Evolutionary conservation across 2,888 invertebrate species (phyloP), one percentile per base, ranked within the genome.

Genomic region (Drosophila paranaensis): DNA sequence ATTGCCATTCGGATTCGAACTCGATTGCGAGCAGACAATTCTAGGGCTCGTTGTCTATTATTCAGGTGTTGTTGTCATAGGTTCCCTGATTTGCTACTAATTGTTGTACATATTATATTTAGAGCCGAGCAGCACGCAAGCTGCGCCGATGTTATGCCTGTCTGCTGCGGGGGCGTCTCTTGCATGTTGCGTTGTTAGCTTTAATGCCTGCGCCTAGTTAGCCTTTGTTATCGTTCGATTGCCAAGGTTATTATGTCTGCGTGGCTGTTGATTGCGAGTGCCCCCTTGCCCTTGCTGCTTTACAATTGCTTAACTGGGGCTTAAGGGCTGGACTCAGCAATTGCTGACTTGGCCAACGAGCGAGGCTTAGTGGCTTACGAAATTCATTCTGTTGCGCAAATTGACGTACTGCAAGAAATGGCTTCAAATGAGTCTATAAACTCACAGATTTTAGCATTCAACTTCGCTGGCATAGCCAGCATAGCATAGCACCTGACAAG

Each of bases 31-130:
- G 58, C 56, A 62, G 62, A 60, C 60, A 67, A 68, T 75, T 75
- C 77, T 73, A 77, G 54, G 75, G 71, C 40, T 43, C 71, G 68
- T 56, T 65, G 72, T 72, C 67, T 70, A 79, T 74, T 79, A 62
- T 72, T 74, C 58, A 79, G 80, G 87, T 90, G 87, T 86, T 90
- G 79, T 88, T 90, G 90, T 90, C 90, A 86, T 83, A 86, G 81
- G 80, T 65, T 80, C 51, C 79, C 68, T 74, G 79, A 82, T 72
- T 79, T 67, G 74, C 57, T 69, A 75, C 84, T 89, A 88, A 83
- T 90, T 89, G 88, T 76, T 89, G 70, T 72, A 74, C 72, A 76
- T 80, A 50, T 50, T 50, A 76, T 77, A 81, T 89, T 90, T 81
- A 89, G 77, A 72, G 70, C 69, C 77, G 54, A 60, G 70, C 79